phyloP scores from a whole-genome alignment of 2,797 vertebrate species.

The Thripadectes ignobilis region DNA sequence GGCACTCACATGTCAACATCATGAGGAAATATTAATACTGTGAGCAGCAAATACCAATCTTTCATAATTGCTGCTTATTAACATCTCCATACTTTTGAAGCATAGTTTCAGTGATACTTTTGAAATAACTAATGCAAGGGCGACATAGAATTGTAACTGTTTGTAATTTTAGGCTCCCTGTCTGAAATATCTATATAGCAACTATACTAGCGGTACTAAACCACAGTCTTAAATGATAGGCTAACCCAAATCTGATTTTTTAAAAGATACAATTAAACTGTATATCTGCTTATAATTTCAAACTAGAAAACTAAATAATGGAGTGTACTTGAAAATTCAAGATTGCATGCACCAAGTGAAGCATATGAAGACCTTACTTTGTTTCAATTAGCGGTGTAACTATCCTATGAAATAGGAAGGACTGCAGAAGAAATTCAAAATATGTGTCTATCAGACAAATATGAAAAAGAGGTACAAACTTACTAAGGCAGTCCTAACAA shows the following conservation, averaged over 20 bases:
- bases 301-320: background rate
- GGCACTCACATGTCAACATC: background rate
- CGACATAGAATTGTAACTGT: background rate
- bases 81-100: background rate
- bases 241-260: background rate
- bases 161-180: background rate
- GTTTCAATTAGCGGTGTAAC: background rate
- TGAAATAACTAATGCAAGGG: background rate
- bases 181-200: background rate
- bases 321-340: background rate
- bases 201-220: background rate
- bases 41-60: background rate
- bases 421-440: background rate
- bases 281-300: background rate
- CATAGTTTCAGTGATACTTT: constrained; percentile 12
- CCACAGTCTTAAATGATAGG: background rate
- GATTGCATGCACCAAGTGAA: background rate
- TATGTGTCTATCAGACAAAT: background rate
- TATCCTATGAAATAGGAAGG: background rate
- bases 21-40: constrained; percentile 21
- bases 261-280: background rate
- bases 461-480: background rate
- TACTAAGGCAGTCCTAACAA: background rate
- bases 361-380: background rate
- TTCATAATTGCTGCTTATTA: constrained; percentile 13